phyloP scores from a whole-genome alignment of 2,797 vertebrate genomes.

The Rhincodon typus region DNA sequence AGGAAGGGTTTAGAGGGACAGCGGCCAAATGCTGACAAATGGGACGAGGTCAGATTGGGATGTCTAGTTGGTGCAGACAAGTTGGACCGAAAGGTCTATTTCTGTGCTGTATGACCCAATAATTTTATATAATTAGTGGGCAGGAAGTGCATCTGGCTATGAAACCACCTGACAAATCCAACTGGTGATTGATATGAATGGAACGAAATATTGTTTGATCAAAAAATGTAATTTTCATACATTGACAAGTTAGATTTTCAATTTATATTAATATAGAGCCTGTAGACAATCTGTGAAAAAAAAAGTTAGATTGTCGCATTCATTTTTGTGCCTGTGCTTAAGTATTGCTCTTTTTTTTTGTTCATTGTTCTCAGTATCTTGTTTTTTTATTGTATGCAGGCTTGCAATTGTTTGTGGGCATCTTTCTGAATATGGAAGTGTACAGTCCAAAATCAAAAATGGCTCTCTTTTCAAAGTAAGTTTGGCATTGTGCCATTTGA shows the following conservation, averaged over 20 bases:
- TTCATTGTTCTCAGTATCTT: background rate
- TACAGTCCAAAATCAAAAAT: slow-evolving; percentile 93
- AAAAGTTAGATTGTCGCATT: background rate
- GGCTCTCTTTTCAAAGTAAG: slow-evolving; percentile 91
- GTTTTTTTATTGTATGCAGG: slow-evolving; percentile 57
- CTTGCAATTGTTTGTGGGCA: slow-evolving; percentile 91
- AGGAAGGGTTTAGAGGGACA: no score
- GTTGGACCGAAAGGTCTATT: no score
- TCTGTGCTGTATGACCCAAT: no score
- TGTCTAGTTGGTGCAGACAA: no score
- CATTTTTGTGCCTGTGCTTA: background rate
- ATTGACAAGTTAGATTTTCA: background rate
- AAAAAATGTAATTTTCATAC: background rate
- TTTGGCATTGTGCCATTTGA: slow-evolving; percentile 44
- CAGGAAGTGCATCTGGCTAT: no score
- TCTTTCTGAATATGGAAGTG: slow-evolving; percentile 81
- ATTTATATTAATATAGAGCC: background rate
- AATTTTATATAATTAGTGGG: no score
- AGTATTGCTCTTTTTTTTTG: background rate
- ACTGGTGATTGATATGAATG: no score
- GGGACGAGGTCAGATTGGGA: no score
- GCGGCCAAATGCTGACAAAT: no score
- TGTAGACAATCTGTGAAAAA: background rate
- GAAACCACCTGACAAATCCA: no score
- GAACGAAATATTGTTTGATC: background rate